Percentiles rank a stretch among this genome's conserved stretches.
Evolutionary conservation across 1,140 invertebrate genomes (phyloP).

Genomic region (Calosoma granatense): DNA sequence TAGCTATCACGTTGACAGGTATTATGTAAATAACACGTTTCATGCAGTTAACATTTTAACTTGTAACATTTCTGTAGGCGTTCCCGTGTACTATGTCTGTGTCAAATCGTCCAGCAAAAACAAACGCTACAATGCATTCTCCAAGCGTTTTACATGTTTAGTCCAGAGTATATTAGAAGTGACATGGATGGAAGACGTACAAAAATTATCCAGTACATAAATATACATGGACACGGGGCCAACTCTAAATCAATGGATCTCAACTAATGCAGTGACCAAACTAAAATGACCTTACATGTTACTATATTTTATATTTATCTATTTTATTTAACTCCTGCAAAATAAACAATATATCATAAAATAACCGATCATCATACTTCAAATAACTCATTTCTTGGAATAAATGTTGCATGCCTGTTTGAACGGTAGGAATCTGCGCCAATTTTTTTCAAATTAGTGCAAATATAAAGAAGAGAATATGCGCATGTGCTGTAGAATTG

Average conservation of each 20-base stretch:
- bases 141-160: conserved; percentile 34
- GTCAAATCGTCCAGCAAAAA: conserved; percentile 75
- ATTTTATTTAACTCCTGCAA: no score
- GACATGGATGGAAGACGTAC: conserved; percentile 24
- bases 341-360: no score
- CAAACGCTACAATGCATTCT: conserved; percentile 31
- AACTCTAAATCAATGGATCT: background rate
- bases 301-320: no score
- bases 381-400: no score
- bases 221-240: background rate
- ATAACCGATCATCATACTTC: no score
- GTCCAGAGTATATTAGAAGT: conserved; percentile 39
- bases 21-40: conserved; percentile 1
- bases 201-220: conserved; percentile 15
- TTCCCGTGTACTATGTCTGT: conserved; percentile 84
- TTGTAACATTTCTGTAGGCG: conserved; percentile 39
- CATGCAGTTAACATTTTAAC: background rate
- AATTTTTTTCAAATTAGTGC: no score
- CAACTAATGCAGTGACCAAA: no score
- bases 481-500: no score
- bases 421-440: no score
- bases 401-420: no score
- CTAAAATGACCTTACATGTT: no score
- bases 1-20: conserved; percentile 65
- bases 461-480: no score